phyloP scores from a whole-genome alignment of 2,113 vertebrate species.

The Megaceryle maxima region DNA sequence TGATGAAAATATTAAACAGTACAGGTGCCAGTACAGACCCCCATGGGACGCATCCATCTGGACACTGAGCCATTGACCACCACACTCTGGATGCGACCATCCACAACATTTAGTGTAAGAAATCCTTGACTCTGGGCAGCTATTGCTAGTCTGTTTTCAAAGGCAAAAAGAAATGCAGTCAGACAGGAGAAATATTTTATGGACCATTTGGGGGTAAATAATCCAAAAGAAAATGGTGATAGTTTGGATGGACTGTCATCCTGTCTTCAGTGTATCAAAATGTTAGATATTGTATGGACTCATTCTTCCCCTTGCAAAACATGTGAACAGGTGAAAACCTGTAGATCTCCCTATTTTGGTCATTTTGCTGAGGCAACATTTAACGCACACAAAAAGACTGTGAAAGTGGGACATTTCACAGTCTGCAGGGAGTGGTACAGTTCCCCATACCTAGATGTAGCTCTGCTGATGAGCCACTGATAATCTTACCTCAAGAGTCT shows the following conservation, averaged over 20 bases:
- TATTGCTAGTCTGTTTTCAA: background rate
- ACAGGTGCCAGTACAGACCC: too few species aligned
- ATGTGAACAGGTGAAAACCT: rapidly evolving
- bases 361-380: background rate
- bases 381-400: background rate
- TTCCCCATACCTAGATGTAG: rapidly evolving
- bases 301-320: background rate
- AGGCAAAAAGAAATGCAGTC: background rate
- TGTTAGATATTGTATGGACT: background rate
- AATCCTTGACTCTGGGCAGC: background rate
- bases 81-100: too few species aligned
- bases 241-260: background rate
- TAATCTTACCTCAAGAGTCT: background rate
- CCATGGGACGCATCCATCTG: too few species aligned
- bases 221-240: background rate
- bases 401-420: background rate
- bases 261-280: background rate
- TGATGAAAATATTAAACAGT: too few species aligned
- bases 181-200: background rate
- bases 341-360: background rate
- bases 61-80: too few species aligned
- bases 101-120: background rate
- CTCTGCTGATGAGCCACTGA: rapidly evolving
- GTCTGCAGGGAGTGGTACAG: rapidly evolving
- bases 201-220: background rate